Conservation (phyloP, 2,797 vertebrate species). For the Pipistrellus pygmaeus region DNA sequence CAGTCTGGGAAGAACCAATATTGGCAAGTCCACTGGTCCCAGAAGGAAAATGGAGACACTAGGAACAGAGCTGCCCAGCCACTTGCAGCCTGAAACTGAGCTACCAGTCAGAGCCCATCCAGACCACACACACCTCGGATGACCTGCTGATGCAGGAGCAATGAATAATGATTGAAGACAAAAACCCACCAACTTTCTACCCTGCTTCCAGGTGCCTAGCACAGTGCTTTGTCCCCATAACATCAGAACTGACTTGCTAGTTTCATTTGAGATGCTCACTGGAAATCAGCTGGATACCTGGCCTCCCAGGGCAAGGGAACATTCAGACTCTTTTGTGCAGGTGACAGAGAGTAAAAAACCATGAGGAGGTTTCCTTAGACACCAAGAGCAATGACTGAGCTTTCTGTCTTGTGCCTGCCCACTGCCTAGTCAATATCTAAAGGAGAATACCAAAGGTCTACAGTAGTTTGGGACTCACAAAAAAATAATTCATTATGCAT, state of each 20-base stretch:
- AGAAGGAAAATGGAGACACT: not conserved
- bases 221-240: not conserved
- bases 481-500: constrained; percentile 89
- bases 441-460: constrained; percentile 82
- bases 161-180: not conserved
- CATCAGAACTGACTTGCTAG: constrained; percentile 17
- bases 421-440: constrained; percentile 69
- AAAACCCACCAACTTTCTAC: not conserved
- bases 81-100: not conserved
- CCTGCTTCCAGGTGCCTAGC: not conserved
- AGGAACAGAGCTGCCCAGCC: not conserved
- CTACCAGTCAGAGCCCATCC: not conserved
- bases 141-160: not conserved
- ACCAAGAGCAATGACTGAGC: constrained; percentile 50
- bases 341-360: constrained; percentile 56
- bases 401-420: constrained; percentile 65
- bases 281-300: not conserved
- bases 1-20: not conserved
- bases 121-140: not conserved
- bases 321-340: not conserved
- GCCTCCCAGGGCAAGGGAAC: not conserved
- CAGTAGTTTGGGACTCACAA: constrained; percentile 88
- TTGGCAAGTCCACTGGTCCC: not conserved
- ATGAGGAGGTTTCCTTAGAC: not conserved
- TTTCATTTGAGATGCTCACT: not conserved